Evolutionary conservation across 2,113 vertebrate genomes (phyloP), one percentile per base, ranked within the genome.

Genomic region (Paralichthys olivaceus): DNA sequence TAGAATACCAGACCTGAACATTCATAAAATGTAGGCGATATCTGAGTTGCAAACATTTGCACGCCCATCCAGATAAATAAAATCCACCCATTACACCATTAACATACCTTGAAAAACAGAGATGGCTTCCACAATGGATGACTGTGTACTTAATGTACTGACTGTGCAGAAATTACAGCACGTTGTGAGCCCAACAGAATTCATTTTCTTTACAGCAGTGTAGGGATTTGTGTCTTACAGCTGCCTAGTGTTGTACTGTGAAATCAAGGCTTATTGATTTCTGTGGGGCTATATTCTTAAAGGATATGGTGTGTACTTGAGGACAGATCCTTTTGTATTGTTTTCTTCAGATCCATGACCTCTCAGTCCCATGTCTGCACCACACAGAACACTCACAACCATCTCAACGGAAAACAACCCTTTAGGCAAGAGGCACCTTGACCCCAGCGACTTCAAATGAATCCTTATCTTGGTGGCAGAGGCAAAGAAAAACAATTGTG

Each of bases 231-330:
- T 84, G 84, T 88, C 63, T 84, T 85, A 79, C 80, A 85, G 79
- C 80, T 68, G 70, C 75, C 71, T 75, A 22, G 64, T 75, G 79
- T 74, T 86, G 70, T 60, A 80, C 65, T 81, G 79, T 85, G 81
- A 90, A 87, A 90, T 83, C 76, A 75, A 11, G 62, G 37, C 47
- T 51, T 89, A 86, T 89, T 90, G 86, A 91, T 92, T 90, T 87
- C 75, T 80, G 53, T 25, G 67, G 51, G 53, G 75, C 79, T 71
- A 51, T 70, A 64, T 87, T 80, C 75, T 25, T 19, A 80, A 79
- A 81, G 79, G 67, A 80, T 65, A 76, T 40, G 34, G 61, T 69
- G 59, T 77, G 57, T 69, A 65, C 81, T 80, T 56, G 69, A 80
- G 77, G 62, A 71, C 25, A 82, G 57, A 59, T 62, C 55, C 65